phyloP scores from a whole-genome alignment of 2,113 vertebrate species.

The Bubo scandiacus region DNA sequence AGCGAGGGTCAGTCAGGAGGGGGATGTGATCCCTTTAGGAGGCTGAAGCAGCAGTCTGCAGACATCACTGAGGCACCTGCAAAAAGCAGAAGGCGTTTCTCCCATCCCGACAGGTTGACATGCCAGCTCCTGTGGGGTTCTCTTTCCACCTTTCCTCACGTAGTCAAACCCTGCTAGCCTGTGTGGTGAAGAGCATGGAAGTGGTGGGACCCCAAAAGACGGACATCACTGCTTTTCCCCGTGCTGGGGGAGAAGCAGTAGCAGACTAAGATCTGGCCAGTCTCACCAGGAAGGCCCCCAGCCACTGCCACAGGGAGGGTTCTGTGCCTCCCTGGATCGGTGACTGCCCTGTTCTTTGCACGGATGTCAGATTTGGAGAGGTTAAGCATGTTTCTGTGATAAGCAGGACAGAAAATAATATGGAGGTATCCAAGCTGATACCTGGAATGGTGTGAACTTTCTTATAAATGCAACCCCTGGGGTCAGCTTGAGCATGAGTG shows the following conservation, averaged over 20 bases:
- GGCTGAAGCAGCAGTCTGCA: background rate
- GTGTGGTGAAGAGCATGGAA: background rate
- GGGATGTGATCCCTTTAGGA: rapidly evolving
- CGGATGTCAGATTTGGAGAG: background rate
- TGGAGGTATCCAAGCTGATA: background rate
- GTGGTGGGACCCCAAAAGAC: background rate
- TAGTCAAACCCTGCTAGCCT: background rate
- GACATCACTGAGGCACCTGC: background rate
- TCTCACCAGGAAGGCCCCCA: background rate
- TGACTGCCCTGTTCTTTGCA: background rate
- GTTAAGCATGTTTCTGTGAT: background rate
- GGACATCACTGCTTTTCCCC: background rate
- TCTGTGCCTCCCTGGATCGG: too few relatives aligned
- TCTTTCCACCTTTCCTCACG: background rate
- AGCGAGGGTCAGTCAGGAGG: background rate
- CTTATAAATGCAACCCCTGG: background rate
- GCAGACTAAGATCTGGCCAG: background rate
- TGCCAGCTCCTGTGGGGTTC: background rate
- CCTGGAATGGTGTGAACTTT: background rate
- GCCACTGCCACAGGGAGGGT: rapidly evolving
- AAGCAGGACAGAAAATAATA: background rate
- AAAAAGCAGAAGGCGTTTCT: background rate
- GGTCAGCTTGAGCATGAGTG: background rate
- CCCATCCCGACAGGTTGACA: rapidly evolving
- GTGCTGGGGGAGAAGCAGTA: background rate